Evolutionary conservation across 2,888 invertebrate genomes (phyloP).

Genomic region (Cylloceria caligata): DNA sequence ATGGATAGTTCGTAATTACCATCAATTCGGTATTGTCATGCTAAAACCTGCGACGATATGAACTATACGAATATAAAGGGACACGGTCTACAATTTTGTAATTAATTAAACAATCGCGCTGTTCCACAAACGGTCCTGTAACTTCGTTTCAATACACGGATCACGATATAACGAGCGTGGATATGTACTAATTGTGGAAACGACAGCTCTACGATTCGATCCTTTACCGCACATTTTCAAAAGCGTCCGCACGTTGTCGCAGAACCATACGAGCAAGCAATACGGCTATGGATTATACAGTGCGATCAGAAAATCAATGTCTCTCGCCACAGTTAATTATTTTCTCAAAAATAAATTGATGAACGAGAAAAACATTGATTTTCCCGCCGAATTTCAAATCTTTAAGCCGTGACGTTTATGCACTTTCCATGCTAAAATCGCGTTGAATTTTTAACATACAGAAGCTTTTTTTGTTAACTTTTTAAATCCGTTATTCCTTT

Average conservation of each 20-base stretch:
- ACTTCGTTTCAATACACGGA: not conserved
- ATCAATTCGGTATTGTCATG: constrained; percentile 81
- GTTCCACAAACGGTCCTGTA: constrained; percentile 19
- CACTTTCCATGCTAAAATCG: not conserved
- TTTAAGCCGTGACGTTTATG: not conserved
- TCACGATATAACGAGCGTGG: constrained; percentile 4
- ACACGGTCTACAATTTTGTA: constrained; percentile 73
- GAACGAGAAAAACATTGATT: constrained; percentile 1
- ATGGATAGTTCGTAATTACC: constrained; percentile 73
- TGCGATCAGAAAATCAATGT: constrained; percentile 21
- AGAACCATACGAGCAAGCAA: constrained; percentile 6
- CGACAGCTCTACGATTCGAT: constrained; percentile 5
- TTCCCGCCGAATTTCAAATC: not conserved
- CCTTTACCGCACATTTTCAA: constrained; percentile 6
- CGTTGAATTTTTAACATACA: not conserved
- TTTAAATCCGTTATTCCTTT: not conserved
- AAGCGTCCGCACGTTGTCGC: not conserved
- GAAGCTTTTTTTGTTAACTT: not conserved
- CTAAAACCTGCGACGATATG: constrained; percentile 74
- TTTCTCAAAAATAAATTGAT: not conserved
- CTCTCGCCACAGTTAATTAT: not conserved
- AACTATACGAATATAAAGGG: constrained; percentile 4
- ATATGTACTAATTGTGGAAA: constrained; percentile 1
- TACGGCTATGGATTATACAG: constrained; percentile 1
- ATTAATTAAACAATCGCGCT: constrained; percentile 79